Percentiles rank a stretch among this genome's conserved stretches.
Evolutionary conservation across 2,888 invertebrate species (phyloP).

Genomic region (Leucophora obtusa): DNA sequence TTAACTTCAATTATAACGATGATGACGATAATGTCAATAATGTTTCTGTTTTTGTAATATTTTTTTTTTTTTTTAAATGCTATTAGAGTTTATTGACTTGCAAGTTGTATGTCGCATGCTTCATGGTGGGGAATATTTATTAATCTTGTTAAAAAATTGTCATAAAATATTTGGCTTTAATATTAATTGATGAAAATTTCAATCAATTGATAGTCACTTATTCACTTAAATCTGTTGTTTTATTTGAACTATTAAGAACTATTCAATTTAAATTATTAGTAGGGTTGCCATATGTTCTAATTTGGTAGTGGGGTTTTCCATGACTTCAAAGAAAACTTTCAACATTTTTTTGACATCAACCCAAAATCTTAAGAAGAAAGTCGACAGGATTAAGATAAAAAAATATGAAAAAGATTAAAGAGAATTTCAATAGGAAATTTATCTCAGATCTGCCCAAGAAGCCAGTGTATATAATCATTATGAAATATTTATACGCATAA

Average conservation of each 20-base stretch:
- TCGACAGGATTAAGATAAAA: too few relatives aligned
- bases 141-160: conserved; percentile 37
- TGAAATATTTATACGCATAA: too few relatives aligned
- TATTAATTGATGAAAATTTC: neutral
- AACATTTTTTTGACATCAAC: too few relatives aligned
- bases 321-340: too few relatives aligned
- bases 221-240: conserved; percentile 32
- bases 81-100: conserved; percentile 47
- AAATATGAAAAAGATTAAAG: too few relatives aligned
- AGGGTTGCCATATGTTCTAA: too few relatives aligned
- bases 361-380: too few relatives aligned
- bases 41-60: neutral
- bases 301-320: too few relatives aligned
- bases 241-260: conserved; percentile 2
- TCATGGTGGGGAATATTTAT: conserved; percentile 5
- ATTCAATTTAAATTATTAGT: too few relatives aligned
- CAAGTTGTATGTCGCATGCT: neutral
- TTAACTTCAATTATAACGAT: conserved; percentile 25
- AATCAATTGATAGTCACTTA: conserved; percentile 34
- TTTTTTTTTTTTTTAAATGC: conserved; percentile 21
- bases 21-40: conserved; percentile 46
- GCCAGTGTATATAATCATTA: too few relatives aligned
- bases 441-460: too few relatives aligned
- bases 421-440: too few relatives aligned
- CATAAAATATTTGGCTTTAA: neutral